phyloP scores from a whole-genome alignment of 2,797 vertebrate species.

The Gallirallus australis region DNA sequence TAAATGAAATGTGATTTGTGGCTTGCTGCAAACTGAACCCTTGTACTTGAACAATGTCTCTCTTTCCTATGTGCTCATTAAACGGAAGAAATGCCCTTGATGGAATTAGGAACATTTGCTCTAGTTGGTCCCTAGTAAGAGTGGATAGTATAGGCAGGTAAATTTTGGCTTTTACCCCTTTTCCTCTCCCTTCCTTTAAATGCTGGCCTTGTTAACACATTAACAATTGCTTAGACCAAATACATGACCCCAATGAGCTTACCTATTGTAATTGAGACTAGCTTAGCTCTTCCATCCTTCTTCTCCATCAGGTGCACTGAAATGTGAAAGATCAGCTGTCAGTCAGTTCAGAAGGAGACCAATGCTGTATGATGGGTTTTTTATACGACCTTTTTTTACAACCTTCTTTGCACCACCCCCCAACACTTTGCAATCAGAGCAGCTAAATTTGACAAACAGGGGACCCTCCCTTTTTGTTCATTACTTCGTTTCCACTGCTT shows the following conservation, averaged over 20 bases:
- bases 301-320: conserved; percentile 20
- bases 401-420: fast-evolving
- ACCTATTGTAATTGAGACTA: not conserved
- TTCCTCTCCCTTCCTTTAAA: conserved; percentile 38
- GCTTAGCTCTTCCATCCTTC: not conserved
- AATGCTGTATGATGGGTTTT: not conserved
- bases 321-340: conserved; percentile 23
- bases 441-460: not conserved
- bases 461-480: not conserved
- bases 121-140: conserved; percentile 27
- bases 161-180: not conserved
- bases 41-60: conserved; percentile 76
- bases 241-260: not conserved
- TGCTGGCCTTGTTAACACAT: not conserved
- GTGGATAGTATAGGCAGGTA: not conserved
- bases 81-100: conserved; percentile 80
- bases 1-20: conserved; percentile 89
- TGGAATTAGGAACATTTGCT: conserved; percentile 52
- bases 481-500: not conserved
- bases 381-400: not conserved
- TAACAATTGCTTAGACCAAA: conserved; percentile 25
- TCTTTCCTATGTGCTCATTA: conserved; percentile 73
- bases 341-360: not conserved
- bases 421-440: not conserved
- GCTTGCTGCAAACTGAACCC: conserved; percentile 80